phyloP scores from a whole-genome alignment of 1,140 invertebrate genomes.

The Babylonia areolata region DNA sequence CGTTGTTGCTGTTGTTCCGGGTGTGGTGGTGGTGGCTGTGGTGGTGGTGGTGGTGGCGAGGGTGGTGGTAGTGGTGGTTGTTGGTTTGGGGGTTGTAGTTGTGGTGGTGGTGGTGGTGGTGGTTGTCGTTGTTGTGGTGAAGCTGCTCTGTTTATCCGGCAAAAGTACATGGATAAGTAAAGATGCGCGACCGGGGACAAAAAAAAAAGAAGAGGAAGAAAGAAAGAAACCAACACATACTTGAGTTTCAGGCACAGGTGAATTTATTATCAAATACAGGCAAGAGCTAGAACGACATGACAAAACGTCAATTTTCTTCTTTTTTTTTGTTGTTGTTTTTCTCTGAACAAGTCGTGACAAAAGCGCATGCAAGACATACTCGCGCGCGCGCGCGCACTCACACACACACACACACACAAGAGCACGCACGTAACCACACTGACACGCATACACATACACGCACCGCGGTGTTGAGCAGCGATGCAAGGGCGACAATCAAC shows the following conservation, averaged over 20 bases:
- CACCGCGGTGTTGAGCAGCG: conserved; percentile 54
- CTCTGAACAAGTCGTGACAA: no score
- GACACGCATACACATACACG: not conserved
- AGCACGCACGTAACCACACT: not conserved
- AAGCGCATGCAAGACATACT: not conserved
- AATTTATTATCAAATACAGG: no score
- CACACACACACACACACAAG: not conserved
- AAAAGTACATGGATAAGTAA: not conserved
- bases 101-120: conserved; percentile 7
- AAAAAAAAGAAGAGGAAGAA: no score
- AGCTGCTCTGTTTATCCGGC: not conserved
- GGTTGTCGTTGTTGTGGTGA: conserved; percentile 17
- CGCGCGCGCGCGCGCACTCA: not conserved
- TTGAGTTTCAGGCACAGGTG: no score
- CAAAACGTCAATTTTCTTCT: no score
- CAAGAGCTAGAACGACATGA: no score
- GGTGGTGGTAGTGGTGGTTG: not conserved
- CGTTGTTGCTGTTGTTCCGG: not conserved
- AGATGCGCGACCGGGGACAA: no score
- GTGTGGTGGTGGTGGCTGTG: not conserved
- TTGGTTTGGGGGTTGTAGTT: not conserved
- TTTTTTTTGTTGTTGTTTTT: no score
- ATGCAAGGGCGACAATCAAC: conserved; percentile 61
- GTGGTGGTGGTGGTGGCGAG: not conserved
- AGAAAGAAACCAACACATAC: no score